phyloP scores from a whole-genome alignment of 2,888 invertebrate genomes.

The Lamproptera curius region DNA sequence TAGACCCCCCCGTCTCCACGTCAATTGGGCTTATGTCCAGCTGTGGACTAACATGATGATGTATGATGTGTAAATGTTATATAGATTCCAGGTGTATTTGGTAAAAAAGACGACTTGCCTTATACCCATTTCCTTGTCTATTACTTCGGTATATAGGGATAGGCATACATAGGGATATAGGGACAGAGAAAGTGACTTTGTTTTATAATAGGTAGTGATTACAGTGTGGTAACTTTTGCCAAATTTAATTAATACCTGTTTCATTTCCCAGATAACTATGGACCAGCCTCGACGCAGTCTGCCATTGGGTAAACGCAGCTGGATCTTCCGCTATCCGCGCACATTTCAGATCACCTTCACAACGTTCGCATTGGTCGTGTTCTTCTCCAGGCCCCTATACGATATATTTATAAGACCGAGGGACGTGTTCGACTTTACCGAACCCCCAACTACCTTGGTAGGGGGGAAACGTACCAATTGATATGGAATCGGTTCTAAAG shows the following conservation, averaged over 20 bases:
- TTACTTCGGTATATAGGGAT: no score
- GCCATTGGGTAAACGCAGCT: constrained; percentile 76
- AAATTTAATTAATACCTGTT: constrained; percentile 3
- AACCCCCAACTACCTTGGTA: constrained; percentile 47
- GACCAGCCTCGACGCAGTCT: constrained; percentile 56
- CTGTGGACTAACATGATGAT: no score
- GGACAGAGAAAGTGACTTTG: no score
- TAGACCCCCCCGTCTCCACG: no score
- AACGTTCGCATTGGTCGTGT: constrained; percentile 67
- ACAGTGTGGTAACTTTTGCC: no score
- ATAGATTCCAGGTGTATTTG: no score
- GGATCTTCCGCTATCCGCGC: constrained; percentile 80
- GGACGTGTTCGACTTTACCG: constrained; percentile 40
- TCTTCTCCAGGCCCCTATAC: constrained; percentile 86
- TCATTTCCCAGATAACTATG: constrained; percentile 54
- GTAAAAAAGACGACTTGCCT: no score
- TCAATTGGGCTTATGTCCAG: no score
- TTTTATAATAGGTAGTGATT: no score
- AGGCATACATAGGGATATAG: no score
- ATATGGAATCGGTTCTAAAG: constrained; percentile 89
- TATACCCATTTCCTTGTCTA: no score
- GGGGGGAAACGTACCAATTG: neutral
- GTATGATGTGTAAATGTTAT: no score
- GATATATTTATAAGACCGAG: constrained; percentile 75
- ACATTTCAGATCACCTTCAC: constrained; percentile 76